phyloP scores from a whole-genome alignment of 1,140 invertebrate genomes.

The Maniola jurtina region DNA sequence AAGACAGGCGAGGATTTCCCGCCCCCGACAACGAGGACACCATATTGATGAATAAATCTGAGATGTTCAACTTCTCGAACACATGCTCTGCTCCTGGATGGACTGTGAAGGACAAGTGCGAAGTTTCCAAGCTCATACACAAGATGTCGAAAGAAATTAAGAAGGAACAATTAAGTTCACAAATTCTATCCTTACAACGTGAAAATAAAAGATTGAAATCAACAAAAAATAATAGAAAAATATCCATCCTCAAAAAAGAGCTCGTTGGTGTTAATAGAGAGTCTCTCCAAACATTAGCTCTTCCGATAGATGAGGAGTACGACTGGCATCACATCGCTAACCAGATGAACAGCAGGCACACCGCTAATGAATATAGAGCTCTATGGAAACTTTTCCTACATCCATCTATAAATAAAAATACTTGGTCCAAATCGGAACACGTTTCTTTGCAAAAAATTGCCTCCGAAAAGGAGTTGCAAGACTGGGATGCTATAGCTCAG shows the following conservation, averaged over 20 bases:
- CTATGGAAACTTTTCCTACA: conserved; percentile 86
- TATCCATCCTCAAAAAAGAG: conserved; percentile 41
- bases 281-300: conserved; percentile 45
- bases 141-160: conserved; percentile 51
- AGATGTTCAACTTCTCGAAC: conserved; percentile 61
- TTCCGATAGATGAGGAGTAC: conserved; percentile 61
- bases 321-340: conserved; percentile 63
- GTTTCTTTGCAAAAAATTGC: conserved; percentile 71
- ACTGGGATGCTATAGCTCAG: conserved; percentile 83
- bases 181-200: conserved; percentile 46
- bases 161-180: conserved; percentile 41
- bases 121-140: conserved; percentile 42
- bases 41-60: conserved; percentile 45
- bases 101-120: conserved; percentile 62
- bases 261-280: conserved; percentile 39
- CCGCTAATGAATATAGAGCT: conserved; percentile 51
- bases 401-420: conserved; percentile 81
- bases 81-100: conserved; percentile 53
- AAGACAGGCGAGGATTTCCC: conserved; percentile 50
- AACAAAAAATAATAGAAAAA: conserved; percentile 39
- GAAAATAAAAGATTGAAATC: conserved; percentile 32
- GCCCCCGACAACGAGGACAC: conserved; percentile 65
- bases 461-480: conserved; percentile 72
- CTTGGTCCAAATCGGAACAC: conserved; percentile 81
- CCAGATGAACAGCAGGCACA: conserved; percentile 53